Base-by-base conservation (phyloP, 2,113 vertebrate species). In the Aphyosemion australe region DNA sequence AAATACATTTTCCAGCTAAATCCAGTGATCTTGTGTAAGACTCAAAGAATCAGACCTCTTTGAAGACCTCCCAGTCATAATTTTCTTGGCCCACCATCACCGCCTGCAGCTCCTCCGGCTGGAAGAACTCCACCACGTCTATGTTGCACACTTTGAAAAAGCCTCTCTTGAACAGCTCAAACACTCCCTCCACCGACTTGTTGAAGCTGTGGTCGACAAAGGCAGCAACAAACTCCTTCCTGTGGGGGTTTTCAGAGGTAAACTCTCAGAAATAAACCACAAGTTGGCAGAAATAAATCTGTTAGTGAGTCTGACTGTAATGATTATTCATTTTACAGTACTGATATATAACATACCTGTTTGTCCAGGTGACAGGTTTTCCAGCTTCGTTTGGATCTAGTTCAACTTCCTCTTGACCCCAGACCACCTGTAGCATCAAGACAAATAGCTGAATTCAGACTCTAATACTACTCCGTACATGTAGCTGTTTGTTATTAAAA, bases 71-170 rank as follows among this genome's bases (percentile, higher is more conserved):
- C 95, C 94, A 95, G 84, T 95, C 87, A 20, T 93, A 94, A 68
- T 90, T 75, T 46, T 92, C 88, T 13, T 82, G 87, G 67, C 95
- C 94, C 83, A 93, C 69, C 72, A 90, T 84, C 65, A 93, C 83
- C 2, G 75, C 71, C 66, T 88, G 93, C 48, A 96, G 72, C 83
- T 96, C 93, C 52, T 94, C 84, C 0, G 95, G 93, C 64, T 93
- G 87, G 60, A 96, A 95, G 50, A 95, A 69, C 12, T 85, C 65
- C 70, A 94, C 85, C 43, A 94, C 26, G 0, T 86, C 66, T 11
- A 84, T 71, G 42, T 92, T 61, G 37, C 93, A 94, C 58, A 94
- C 92, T 83, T 90, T 95, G 77, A 92, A 93, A 86, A 96, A 94
- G 16, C 95, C 95, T 76, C 63, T 92, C 80, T 82, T 92, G 82